Base-by-base conservation (phyloP, 2,797 vertebrate species). In the Antennarius maculatus region DNA sequence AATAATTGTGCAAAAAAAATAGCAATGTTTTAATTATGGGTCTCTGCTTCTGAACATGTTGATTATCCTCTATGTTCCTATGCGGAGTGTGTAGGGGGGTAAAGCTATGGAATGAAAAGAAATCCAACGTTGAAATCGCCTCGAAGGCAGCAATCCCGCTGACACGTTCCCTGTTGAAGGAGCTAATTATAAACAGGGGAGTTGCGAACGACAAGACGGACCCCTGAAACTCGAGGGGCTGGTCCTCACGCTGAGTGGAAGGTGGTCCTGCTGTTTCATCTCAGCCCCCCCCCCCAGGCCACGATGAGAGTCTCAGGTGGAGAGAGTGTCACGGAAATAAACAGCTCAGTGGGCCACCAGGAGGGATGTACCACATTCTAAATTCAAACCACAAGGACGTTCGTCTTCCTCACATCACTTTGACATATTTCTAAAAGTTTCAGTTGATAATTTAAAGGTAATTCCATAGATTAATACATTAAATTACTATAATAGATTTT, bases 61-160 rank as follows among this genome's bases (percentile, higher is more conserved):
- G 80, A 82, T 90, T 87, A 82, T 83, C 82, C 66, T 60, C 55
- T 31, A 57, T 68, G 77, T 64, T 84, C 74, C 74, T 80, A 66
- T 69, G 73, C 83, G 54, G 61, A 82, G 53, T 37, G 69, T 69
- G 80, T 61, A 65, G 56, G 66, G 82, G 66, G 82, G 60, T 27
- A 49, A 54, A 28, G 67, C 37, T 39, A 39, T 39, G 77, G 54
- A 79, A 78, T 72, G 67, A 72, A 84, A 88, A 85, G 52, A 77
- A 82, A 82, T 73, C 66, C 74, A 82, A 63, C 10, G 23, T 42
- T 78, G 66, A 91, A 89, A 89, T 78, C 76, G 56, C 67, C 74
- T 84, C 70, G 37, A 82, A 90, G 90, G 80, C 86, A 86, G 76
- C 81, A 90, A 92, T 91, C 90, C 85, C 67, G 82, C 87, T 87